phyloP scores from a whole-genome alignment of 2,797 vertebrate species.

The Eulemur rubriventer region DNA sequence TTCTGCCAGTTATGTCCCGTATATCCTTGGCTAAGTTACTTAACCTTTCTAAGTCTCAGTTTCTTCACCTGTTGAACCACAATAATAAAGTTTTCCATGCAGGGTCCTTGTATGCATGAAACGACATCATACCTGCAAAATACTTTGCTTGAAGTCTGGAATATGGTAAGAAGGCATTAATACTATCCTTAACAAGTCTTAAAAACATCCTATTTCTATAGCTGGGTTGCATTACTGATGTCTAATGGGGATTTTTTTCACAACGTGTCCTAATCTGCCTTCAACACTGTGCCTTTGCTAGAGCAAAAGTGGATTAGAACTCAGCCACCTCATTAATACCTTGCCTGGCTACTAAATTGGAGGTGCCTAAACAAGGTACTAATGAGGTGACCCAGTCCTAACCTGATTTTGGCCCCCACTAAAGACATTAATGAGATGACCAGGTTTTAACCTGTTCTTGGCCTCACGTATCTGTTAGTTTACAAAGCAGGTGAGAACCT shows the following conservation, averaged over 20 bases:
- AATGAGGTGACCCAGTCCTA: constrained; percentile 19
- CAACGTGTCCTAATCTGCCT: background rate
- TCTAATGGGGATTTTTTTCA: background rate
- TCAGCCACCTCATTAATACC: constrained; percentile 27
- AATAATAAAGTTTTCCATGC: background rate
- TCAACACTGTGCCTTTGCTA: background rate
- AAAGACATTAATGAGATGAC: constrained; percentile 55
- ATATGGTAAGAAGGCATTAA: background rate
- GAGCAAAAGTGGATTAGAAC: constrained; percentile 43
- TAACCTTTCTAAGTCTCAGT: background rate
- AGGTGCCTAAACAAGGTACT: background rate
- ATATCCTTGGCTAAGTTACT: background rate
- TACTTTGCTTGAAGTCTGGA: background rate
- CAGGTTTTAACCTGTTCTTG: constrained; percentile 62
- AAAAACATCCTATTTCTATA: background rate
- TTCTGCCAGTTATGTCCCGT: background rate
- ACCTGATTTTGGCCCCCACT: constrained; percentile 1
- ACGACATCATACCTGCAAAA: background rate
- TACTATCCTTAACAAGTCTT: background rate
- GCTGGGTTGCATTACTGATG: background rate
- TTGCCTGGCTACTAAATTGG: background rate
- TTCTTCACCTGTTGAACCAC: background rate
- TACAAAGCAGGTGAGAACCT: constrained; percentile 60
- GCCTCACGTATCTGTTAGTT: background rate
- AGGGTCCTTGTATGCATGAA: background rate